A percentile compares a stretch with the other conserved stretches of the same genome.
Evolutionary conservation across 2,888 invertebrate genomes (phyloP).

Genomic region (Leptinotarsa juncta): DNA sequence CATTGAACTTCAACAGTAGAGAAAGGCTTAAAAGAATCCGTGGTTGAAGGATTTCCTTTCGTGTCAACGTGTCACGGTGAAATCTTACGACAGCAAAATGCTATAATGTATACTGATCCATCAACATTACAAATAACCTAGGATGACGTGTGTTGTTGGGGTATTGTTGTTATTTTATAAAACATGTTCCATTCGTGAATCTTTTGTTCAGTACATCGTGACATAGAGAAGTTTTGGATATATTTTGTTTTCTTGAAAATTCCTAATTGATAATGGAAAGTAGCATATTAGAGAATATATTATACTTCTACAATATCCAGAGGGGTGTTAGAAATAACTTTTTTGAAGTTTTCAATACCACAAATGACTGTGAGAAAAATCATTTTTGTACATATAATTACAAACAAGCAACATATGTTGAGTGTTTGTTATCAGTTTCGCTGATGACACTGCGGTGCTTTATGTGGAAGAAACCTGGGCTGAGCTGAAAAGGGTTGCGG

Average conservation of each 20-base stretch:
- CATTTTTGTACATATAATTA: too few species aligned
- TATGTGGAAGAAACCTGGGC: too few species aligned
- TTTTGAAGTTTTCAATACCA: background rate
- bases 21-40: constrained; percentile 47
- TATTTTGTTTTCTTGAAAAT: background rate
- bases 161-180: constrained; percentile 30
- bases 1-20: constrained; percentile 43
- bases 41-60: constrained; percentile 44
- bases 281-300: too few species aligned
- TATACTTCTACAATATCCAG: too few species aligned
- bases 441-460: too few species aligned
- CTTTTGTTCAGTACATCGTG: background rate
- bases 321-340: too few species aligned
- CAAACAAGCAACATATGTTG: too few species aligned
- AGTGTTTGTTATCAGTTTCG: too few species aligned
- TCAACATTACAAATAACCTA: constrained; percentile 38
- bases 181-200: constrained; percentile 1
- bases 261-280: background rate
- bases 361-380: too few species aligned
- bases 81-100: constrained; percentile 31
- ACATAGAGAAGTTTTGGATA: background rate
- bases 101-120: constrained; percentile 43
- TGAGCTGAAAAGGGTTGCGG: too few species aligned
- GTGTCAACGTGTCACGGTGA: constrained; percentile 45
- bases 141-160: constrained; percentile 39